Evolutionary conservation across 2,113 vertebrate species (phyloP).

Genomic region (Hydrochoerus hydrochaeris): DNA sequence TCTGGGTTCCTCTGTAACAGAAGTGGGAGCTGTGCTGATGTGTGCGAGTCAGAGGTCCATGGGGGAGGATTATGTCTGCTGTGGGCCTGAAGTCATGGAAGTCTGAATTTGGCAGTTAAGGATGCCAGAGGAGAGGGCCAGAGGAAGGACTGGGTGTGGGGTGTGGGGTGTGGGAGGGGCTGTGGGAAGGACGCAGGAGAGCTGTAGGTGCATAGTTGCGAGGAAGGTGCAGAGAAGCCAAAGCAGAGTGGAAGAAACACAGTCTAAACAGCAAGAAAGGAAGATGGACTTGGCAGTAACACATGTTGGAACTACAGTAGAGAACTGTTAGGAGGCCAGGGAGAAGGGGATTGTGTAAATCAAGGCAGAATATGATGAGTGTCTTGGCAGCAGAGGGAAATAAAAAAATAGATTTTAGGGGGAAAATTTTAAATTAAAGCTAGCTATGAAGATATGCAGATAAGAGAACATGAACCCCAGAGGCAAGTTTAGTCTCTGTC

Average conservation of each 20-base stretch:
- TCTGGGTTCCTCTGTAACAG: conserved; percentile 27
- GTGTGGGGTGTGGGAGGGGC: neutral
- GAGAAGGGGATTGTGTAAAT: conserved; percentile 77
- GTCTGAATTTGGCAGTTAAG: neutral
- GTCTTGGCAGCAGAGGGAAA: conserved; percentile 69
- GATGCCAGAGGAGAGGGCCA: neutral
- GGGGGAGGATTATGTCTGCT: neutral
- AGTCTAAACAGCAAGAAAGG: conserved; percentile 72
- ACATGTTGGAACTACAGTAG: conserved; percentile 54
- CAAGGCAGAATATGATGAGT: conserved; percentile 71
- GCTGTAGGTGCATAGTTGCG: conserved; percentile 35
- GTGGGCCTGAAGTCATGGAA: conserved; percentile 10
- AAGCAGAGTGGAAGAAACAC: conserved; percentile 69
- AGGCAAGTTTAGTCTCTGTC: conserved; percentile 18
- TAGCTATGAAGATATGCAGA: conserved; percentile 33
- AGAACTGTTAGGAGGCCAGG: conserved; percentile 68
- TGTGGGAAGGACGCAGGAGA: neutral
- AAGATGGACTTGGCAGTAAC: conserved; percentile 69
- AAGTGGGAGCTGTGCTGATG: neutral
- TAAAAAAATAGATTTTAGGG: conserved; percentile 69
- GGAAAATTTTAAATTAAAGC: conserved; percentile 47
- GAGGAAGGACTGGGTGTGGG: neutral
- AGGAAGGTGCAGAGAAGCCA: conserved; percentile 53
- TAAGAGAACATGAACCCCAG: conserved; percentile 18
- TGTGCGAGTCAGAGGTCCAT: neutral